phyloP scores from a whole-genome alignment of 2,113 vertebrate species.

The Sturnus vulgaris region DNA sequence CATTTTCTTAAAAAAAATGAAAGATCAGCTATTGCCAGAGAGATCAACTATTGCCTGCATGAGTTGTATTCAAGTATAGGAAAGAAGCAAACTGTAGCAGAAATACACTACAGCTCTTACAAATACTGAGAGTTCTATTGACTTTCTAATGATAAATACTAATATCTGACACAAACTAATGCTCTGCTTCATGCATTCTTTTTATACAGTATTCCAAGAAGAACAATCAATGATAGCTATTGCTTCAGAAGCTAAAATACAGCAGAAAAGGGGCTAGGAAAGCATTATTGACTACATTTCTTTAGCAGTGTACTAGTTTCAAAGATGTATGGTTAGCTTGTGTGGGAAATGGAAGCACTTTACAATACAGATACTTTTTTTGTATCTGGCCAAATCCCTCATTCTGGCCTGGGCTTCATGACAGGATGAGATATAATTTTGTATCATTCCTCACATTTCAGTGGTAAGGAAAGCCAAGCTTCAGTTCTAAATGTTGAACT shows the following conservation, averaged over 20 bases:
- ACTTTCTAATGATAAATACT: not conserved
- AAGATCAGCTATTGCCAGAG: not conserved
- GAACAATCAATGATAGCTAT: not conserved
- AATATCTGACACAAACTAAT: not conserved
- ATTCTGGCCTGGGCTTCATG: not conserved
- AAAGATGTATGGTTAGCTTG: not conserved
- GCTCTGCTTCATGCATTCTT: not conserved
- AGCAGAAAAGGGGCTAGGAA: not conserved
- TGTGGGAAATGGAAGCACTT: not conserved
- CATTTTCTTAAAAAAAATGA: not conserved
- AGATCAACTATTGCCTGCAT: not conserved
- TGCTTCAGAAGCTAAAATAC: conserved; percentile 7
- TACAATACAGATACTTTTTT: not conserved
- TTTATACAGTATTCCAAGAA: not conserved
- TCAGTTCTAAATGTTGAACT: not conserved
- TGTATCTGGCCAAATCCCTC: not conserved
- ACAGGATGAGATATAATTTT: not conserved
- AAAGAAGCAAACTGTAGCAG: not conserved
- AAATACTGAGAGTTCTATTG: not conserved
- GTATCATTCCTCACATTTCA: not conserved
- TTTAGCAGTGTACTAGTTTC: not conserved
- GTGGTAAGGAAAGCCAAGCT: not conserved
- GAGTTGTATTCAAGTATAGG: not conserved
- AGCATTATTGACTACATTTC: not conserved
- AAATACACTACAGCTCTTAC: not conserved